These are phyloP conservation scores for Rhinogobius similis DNA, from an alignment of 2,113 vertebrate genomes.

Conservation along the genomic window DNA sequence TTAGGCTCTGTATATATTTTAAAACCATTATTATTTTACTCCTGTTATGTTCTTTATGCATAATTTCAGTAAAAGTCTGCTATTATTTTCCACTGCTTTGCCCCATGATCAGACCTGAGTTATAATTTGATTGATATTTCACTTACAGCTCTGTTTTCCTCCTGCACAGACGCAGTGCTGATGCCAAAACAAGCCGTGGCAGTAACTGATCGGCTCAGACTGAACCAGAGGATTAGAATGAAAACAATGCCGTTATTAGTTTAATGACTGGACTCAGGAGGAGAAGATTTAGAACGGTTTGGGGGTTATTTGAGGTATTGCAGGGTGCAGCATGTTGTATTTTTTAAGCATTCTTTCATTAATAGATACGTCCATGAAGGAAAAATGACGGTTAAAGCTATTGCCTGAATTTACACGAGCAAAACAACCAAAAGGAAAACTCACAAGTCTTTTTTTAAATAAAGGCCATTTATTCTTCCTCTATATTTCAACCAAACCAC, in stretches of 20 bases:
- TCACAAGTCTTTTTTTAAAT: too few relatives aligned
- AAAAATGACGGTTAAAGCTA: too few relatives aligned
- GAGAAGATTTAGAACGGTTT: neutral
- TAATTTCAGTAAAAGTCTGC: neutral
- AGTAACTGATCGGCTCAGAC: conserved; percentile 29
- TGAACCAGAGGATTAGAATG: conserved; percentile 36
- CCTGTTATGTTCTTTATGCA: too few relatives aligned
- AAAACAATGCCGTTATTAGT: conserved; percentile 22
- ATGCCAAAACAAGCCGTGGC: conserved; percentile 20
- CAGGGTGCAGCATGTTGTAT: neutral
- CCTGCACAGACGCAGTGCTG: conserved; percentile 16
- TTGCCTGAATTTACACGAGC: too few relatives aligned
- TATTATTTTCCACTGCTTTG: neutral
- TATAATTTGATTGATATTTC: neutral
- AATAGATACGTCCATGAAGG: too few relatives aligned
- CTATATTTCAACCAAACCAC: too few relatives aligned
- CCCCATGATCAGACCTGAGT: neutral
- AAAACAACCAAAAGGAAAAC: too few relatives aligned
- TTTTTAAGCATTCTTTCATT: too few relatives aligned
- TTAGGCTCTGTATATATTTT: too few relatives aligned
- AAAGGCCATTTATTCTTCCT: too few relatives aligned
- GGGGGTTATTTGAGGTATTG: neutral
- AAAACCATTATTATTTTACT: too few relatives aligned
- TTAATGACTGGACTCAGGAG: neutral
- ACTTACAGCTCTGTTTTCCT: conserved; percentile 21